Evolutionary conservation across 1,140 invertebrate genomes (phyloP).

Genomic region (Aphelinus atriplicis): DNA sequence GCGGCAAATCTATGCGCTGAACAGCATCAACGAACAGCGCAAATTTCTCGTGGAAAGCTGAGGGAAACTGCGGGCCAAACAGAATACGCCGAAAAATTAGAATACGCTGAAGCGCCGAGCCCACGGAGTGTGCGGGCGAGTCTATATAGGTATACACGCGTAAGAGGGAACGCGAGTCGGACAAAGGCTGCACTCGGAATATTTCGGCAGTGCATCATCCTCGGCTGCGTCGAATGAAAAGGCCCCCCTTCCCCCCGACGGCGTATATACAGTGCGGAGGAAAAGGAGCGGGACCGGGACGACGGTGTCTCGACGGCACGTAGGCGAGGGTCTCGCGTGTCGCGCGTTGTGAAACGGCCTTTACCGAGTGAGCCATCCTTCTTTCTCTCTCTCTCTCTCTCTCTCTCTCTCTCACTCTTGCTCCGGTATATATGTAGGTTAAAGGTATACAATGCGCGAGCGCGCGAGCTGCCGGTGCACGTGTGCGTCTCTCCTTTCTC

Average conservation of each 20-base stretch:
- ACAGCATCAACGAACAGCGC: no score
- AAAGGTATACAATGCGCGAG: no score
- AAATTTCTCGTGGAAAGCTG: neutral
- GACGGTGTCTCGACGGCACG: no score
- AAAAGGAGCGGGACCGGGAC: neutral
- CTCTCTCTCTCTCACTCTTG: neutral
- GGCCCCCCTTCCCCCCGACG: no score
- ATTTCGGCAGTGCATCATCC: constrained; percentile 19
- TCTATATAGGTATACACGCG: no score
- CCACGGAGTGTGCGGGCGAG: no score
- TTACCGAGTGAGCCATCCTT: no score
- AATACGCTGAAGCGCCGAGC: neutral
- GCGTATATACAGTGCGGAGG: neutral
- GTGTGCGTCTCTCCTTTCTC: constrained; percentile 17
- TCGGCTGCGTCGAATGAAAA: no score
- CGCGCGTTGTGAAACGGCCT: no score
- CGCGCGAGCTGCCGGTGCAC: neutral
- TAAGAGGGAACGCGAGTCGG: neutral
- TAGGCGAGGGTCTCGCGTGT: no score
- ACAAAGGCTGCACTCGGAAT: neutral
- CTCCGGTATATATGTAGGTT: neutral
- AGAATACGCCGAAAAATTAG: neutral
- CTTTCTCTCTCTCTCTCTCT: no score
- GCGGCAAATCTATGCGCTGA: no score
- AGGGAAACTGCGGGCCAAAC: neutral